Evolutionary conservation across 2,888 invertebrate species (phyloP).

Genomic region (Biston betularia): DNA sequence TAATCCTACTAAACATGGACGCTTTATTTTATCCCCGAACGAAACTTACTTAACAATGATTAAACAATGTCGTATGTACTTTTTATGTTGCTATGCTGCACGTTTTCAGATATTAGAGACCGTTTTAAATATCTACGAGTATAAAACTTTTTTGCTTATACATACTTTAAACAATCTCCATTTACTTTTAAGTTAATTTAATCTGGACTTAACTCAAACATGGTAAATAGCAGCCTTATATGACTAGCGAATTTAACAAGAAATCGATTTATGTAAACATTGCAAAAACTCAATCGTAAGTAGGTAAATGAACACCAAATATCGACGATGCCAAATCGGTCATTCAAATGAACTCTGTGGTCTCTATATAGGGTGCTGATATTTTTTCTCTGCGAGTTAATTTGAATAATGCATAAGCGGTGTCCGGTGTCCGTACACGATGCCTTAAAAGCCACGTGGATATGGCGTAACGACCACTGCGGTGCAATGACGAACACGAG

Average conservation of each 20-base stretch:
- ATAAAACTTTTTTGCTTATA: too few species aligned
- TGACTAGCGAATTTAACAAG: conserved; percentile 28
- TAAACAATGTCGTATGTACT: too few species aligned
- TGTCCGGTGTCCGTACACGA: conserved; percentile 66
- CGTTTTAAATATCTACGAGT: too few species aligned
- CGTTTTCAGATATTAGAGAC: too few species aligned
- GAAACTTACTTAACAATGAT: conserved; percentile 37
- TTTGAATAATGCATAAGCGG: conserved; percentile 77
- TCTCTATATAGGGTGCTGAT: conserved; percentile 60
- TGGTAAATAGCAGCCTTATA: conserved; percentile 15
- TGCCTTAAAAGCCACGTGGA: conserved; percentile 42
- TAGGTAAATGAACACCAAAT: conserved; percentile 62
- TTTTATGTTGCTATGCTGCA: too few species aligned
- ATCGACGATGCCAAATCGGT: conserved; percentile 66
- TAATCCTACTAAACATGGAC: conserved; percentile 68
- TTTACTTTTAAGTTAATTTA: too few species aligned
- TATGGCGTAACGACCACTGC: conserved; percentile 60
- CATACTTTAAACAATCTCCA: too few species aligned
- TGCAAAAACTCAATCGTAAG: conserved; percentile 40
- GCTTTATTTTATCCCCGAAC: conserved; percentile 61
- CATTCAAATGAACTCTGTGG: conserved; percentile 64
- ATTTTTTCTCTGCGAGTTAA: conserved; percentile 61
- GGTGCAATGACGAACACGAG: conserved; percentile 67
- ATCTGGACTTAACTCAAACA: neutral
- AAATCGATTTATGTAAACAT: conserved; percentile 39